These are phyloP conservation scores for Acromyrmex heyeri DNA, from an alignment of 1,140 invertebrate species.

Conservation along the genomic window DNA sequence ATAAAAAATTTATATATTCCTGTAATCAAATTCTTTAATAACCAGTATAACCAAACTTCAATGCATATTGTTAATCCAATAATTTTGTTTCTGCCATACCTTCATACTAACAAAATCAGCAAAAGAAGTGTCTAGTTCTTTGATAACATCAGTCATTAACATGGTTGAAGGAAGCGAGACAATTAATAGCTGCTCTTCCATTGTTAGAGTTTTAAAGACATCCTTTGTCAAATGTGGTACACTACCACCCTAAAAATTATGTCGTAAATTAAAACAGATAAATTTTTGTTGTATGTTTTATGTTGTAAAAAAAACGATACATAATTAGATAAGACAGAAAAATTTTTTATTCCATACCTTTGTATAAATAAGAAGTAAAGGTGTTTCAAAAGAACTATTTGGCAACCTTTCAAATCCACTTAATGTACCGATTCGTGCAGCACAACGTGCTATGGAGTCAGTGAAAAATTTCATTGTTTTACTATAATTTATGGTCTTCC, in stretches of 20 bases:
- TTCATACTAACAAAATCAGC: conserved; percentile 88
- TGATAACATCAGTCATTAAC: conserved; percentile 87
- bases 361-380: conserved; percentile 87
- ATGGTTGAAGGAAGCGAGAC: conserved; percentile 88
- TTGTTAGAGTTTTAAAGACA: conserved; percentile 88
- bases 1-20: conserved; percentile 88
- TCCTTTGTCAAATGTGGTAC: conserved; percentile 90
- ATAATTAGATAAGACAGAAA: conserved; percentile 18
- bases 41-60: conserved; percentile 22
- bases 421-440: conserved; percentile 87
- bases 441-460: conserved; percentile 84
- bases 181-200: conserved; percentile 86
- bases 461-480: conserved; percentile 87
- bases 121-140: conserved; percentile 85
- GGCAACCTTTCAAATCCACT: conserved; percentile 85
- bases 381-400: conserved; percentile 85
- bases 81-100: conserved; percentile 75
- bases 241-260: conserved; percentile 87
- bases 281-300: no score
- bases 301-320: conserved; percentile 13
- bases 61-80: not conserved
- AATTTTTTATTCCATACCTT: conserved; percentile 82
- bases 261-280: not conserved
- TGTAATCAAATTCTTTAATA: conserved; percentile 79
- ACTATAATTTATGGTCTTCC: not conserved